Percentiles rank a stretch among this genome's conserved stretches.
Conservation (phyloP, 2,888 invertebrate genomes). For the Brachypalpus laphriformis region DNA sequence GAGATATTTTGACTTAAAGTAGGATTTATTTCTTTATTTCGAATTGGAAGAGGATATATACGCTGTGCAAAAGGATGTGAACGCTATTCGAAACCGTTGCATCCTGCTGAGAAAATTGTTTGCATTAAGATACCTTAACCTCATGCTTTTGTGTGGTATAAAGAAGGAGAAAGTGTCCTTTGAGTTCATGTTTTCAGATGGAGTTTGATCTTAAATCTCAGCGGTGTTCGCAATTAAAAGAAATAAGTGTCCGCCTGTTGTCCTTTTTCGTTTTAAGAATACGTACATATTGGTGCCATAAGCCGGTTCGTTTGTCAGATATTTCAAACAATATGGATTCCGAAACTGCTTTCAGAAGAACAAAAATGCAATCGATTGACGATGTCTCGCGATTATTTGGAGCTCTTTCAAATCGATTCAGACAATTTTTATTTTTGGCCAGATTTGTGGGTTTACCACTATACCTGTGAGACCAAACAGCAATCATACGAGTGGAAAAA, state of each 20-base stretch:
- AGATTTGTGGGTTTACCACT: no score
- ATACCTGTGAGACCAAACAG: no score
- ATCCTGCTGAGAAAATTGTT: conserved; percentile 45
- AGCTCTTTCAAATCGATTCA: no score
- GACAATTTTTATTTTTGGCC: no score
- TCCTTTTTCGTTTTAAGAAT: not conserved
- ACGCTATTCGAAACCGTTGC: conserved; percentile 6
- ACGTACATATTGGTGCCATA: no score
- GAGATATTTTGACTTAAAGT: conserved; percentile 80
- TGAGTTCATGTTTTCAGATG: not conserved
- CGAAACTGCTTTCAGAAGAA: no score
- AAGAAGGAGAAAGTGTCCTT: conserved; percentile 12
- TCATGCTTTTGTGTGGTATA: conserved; percentile 19
- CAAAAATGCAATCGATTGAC: no score
- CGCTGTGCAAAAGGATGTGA: conserved; percentile 17
- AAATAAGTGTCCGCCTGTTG: not conserved
- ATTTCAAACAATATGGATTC: no score
- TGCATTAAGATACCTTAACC: conserved; percentile 26
- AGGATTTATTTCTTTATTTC: conserved; percentile 78
- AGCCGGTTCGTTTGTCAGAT: no score
- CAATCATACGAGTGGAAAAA: no score
- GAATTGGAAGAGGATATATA: conserved; percentile 24
- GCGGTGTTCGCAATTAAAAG: not conserved
- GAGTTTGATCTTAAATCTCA: not conserved
- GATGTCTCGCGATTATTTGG: no score